phyloP scores from a whole-genome alignment of 1,140 invertebrate genomes.

The Drosophila repletoides region DNA sequence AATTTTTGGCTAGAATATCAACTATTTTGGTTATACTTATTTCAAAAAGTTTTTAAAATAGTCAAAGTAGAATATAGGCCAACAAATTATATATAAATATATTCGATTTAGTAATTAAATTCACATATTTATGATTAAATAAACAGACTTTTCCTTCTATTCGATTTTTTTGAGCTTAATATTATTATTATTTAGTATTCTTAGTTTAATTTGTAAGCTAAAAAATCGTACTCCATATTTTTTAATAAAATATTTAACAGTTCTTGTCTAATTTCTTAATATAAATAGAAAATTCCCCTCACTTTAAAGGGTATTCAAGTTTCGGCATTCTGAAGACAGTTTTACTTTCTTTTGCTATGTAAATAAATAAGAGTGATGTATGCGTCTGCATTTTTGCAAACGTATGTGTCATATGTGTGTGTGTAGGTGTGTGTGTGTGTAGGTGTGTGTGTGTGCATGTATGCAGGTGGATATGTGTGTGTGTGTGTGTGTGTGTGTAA shows the following conservation, averaged over 20 bases:
- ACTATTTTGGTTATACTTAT: too few species aligned
- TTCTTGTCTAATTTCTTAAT: too few species aligned
- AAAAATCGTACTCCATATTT: too few species aligned
- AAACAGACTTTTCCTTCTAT: too few species aligned
- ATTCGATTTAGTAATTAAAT: too few species aligned
- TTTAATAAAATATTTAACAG: too few species aligned
- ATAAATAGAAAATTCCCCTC: too few species aligned
- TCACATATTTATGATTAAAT: too few species aligned
- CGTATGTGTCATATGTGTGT: neutral
- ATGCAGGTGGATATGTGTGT: slow-evolving; percentile 4
- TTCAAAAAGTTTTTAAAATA: too few species aligned
- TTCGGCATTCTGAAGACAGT: neutral
- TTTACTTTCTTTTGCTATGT: slow-evolving; percentile 32
- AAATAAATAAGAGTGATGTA: slow-evolving; percentile 70
- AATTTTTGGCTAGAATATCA: too few species aligned
- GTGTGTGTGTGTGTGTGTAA: slow-evolving; percentile 46
- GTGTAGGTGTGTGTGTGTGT: neutral
- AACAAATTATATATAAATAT: too few species aligned
- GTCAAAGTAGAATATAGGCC: too few species aligned
- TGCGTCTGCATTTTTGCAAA: slow-evolving; percentile 31
- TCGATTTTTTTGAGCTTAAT: neutral
- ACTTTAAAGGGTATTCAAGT: neutral
- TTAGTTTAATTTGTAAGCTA: neutral
- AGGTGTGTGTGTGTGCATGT: slow-evolving; percentile 13
- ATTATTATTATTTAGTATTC: neutral